Evolutionary conservation across 2,797 vertebrate species (phyloP).

Genomic region (Hylomyscus alleni): DNA sequence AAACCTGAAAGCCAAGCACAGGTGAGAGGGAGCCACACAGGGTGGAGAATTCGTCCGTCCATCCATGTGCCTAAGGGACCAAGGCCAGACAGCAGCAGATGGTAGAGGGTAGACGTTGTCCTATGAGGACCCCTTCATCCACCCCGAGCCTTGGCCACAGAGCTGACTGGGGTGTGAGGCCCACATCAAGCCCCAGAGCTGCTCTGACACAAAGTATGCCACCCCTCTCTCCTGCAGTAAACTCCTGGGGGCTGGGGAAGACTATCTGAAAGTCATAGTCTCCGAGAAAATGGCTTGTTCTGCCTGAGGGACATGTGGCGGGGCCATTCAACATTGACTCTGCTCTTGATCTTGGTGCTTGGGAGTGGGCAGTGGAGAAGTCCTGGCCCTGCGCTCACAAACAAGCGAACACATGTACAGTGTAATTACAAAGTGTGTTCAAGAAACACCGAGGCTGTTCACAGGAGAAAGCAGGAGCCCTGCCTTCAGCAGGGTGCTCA

Average conservation of each 20-base stretch:
- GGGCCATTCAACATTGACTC: not conserved
- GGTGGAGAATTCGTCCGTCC: not conserved
- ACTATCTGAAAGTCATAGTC: not conserved
- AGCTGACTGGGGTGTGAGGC: conserved; percentile 49
- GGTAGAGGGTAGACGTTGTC: not conserved
- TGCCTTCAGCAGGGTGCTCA: conserved; percentile 36
- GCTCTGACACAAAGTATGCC: not conserved
- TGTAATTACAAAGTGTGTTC: conserved; percentile 65
- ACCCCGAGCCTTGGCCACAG: not conserved
- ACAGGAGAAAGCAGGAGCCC: not conserved
- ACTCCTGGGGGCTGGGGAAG: not conserved
- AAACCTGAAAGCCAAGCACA: conserved; percentile 1
- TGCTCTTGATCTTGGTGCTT: not conserved
- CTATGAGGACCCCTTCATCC: not conserved
- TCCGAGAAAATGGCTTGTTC: not conserved
- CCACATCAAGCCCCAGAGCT: not conserved
- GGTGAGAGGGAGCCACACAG: not conserved
- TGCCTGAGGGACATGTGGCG: not conserved
- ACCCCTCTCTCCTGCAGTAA: not conserved
- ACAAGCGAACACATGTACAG: conserved; percentile 60
- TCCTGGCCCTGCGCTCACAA: not conserved
- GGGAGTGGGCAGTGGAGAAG: not conserved
- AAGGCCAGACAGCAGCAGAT: not conserved
- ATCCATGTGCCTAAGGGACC: not conserved
- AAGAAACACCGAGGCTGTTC: conserved; percentile 27